Evolutionary conservation across 2,797 vertebrate species (phyloP).

Genomic region (Sylvilagus floridanus): DNA sequence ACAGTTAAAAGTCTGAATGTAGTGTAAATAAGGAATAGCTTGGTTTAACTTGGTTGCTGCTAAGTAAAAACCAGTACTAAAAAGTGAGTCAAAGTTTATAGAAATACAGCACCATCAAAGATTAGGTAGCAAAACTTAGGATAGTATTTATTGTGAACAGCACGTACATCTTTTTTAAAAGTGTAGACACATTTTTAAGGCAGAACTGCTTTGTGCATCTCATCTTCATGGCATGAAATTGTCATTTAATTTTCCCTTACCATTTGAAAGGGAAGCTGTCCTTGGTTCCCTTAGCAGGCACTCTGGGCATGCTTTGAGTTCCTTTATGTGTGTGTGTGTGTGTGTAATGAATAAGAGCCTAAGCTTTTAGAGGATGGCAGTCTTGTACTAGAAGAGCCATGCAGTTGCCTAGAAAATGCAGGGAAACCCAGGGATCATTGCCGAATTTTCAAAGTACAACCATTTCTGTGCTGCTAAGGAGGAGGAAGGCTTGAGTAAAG

Average conservation of each 20-base stretch:
- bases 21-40: background rate
- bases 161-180: background rate
- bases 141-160: background rate
- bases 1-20: background rate
- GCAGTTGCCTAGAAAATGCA: background rate
- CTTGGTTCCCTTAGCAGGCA: background rate
- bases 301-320: background rate
- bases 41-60: background rate
- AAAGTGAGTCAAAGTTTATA: constrained; percentile 29
- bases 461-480: background rate
- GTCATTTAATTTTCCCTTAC: constrained; percentile 39
- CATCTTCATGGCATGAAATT: background rate
- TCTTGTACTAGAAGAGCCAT: background rate
- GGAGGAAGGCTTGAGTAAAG: background rate
- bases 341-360: background rate
- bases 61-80: constrained; percentile 41
- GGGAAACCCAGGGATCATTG: background rate
- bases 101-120: constrained; percentile 52
- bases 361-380: background rate
- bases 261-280: background rate
- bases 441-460: constrained; percentile 4
- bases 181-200: background rate
- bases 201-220: background rate
- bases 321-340: background rate
- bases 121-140: background rate